phyloP scores from a whole-genome alignment of 35 echinoderm and acorn worm genomes.

The Ophioderma brevispina region DNA sequence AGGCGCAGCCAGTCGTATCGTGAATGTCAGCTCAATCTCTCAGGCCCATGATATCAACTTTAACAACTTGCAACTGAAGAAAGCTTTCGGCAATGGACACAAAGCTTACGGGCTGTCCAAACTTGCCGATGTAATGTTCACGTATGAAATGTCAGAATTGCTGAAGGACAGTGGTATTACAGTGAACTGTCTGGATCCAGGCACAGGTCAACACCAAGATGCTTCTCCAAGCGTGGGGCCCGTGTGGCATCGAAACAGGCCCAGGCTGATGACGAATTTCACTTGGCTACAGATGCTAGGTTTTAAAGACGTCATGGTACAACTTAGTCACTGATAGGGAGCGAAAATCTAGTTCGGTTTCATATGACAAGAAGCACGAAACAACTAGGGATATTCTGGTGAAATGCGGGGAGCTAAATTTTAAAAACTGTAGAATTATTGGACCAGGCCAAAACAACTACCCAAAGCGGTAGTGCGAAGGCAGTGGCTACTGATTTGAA shows the following conservation, averaged over 20 bases:
- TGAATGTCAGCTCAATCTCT: slow-evolving; percentile 88
- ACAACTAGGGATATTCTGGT: slow-evolving; percentile 72
- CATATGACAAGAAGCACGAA: slow-evolving; percentile 66
- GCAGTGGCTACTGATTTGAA: no score
- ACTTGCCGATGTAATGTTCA: slow-evolving; percentile 75
- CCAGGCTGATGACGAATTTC: slow-evolving; percentile 82
- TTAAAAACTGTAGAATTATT: no score
- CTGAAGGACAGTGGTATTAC: slow-evolving; percentile 56
- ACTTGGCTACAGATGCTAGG: slow-evolving; percentile 53
- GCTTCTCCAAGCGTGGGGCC: slow-evolving; percentile 59
- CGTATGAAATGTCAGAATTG: slow-evolving; percentile 67
- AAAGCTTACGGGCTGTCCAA: slow-evolving; percentile 83
- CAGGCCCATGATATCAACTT: slow-evolving; percentile 44
- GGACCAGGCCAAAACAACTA: no score
- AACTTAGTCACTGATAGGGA: slow-evolving; percentile 59
- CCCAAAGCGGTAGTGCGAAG: no score
- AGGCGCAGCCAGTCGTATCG: slow-evolving; percentile 58
- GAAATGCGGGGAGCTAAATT: slow-evolving; percentile 55
- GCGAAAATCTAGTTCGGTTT: slow-evolving; percentile 32
- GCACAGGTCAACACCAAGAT: slow-evolving; percentile 93
- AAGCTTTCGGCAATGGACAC: slow-evolving; percentile 53
- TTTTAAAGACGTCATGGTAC: slow-evolving; percentile 76
- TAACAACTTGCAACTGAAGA: slow-evolving; percentile 60
- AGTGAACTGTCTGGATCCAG: slow-evolving; percentile 89
- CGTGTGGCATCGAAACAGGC: slow-evolving; percentile 61